phyloP scores from a whole-genome alignment of 2,113 vertebrate genomes.

The Dolichotis patagonum region DNA sequence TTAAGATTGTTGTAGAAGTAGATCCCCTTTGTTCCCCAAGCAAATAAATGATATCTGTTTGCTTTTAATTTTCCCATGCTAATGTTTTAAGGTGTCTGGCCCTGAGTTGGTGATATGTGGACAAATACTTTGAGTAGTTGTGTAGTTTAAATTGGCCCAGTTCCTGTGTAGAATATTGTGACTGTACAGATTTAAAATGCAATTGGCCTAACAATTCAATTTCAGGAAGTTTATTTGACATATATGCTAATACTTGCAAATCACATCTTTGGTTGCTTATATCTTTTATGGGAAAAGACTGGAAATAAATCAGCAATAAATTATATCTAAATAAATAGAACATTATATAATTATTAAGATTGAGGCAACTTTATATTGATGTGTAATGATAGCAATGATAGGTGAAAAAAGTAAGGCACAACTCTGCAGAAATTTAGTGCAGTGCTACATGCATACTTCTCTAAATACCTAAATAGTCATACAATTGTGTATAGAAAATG shows the following conservation, averaged over 20 bases:
- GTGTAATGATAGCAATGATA: not conserved
- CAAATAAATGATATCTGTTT: not conserved
- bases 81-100: not conserved
- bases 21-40: not conserved
- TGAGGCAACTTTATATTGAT: not conserved
- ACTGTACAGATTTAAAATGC: not conserved
- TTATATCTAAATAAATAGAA: not conserved
- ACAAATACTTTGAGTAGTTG: not conserved
- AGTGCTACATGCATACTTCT: not conserved
- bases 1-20: not conserved
- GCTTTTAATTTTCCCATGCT: not conserved
- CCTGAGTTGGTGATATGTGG: not conserved
- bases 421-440: not conserved
- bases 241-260: not conserved
- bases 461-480: not conserved
- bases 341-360: not conserved
- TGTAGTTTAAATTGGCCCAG: not conserved
- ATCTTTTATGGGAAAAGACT: constrained; percentile 33
- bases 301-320: not conserved
- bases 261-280: not conserved
- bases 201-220: not conserved
- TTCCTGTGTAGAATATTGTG: not conserved
- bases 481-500: not conserved
- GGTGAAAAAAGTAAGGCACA: not conserved
- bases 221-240: not conserved